phyloP scores from a whole-genome alignment of 2,113 vertebrate genomes.

The Alligator sinensis region DNA sequence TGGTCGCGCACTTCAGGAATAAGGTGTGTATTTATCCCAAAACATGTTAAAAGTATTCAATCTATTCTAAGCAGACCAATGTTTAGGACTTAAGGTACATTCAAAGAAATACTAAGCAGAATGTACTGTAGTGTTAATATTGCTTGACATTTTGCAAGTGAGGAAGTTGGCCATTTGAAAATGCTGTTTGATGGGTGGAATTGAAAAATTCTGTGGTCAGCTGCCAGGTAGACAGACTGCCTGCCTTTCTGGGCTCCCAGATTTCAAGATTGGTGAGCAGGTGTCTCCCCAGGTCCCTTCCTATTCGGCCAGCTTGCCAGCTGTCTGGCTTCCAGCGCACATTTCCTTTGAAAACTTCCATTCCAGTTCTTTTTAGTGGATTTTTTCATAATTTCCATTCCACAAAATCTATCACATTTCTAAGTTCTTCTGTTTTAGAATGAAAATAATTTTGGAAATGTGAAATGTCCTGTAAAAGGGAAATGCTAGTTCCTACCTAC shows the following conservation, averaged over 20 bases:
- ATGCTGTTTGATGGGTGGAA: background rate
- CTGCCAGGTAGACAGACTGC: background rate
- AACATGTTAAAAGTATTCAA: background rate
- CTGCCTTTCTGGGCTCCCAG: accelerated
- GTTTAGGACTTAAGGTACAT: background rate
- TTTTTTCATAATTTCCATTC: background rate
- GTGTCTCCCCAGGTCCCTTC: too few relatives aligned
- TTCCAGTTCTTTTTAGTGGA: accelerated
- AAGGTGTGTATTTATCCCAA: background rate
- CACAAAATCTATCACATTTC: too few relatives aligned
- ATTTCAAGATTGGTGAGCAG: background rate
- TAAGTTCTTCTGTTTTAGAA: background rate
- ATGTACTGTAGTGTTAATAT: background rate
- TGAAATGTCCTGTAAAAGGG: background rate
- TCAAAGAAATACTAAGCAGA: slow-evolving; percentile 34
- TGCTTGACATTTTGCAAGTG: slow-evolving; percentile 27
- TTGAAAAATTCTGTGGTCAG: background rate
- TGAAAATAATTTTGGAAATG: background rate
- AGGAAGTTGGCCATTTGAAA: background rate
- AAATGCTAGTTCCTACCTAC: background rate
- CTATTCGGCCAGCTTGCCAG: background rate
- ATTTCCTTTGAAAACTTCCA: background rate
- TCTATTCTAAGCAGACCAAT: background rate
- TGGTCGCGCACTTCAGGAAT: background rate
- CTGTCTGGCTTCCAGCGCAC: background rate